Base-by-base conservation (phyloP, 2,113 vertebrate genomes). In the Zapus hudsonius region DNA sequence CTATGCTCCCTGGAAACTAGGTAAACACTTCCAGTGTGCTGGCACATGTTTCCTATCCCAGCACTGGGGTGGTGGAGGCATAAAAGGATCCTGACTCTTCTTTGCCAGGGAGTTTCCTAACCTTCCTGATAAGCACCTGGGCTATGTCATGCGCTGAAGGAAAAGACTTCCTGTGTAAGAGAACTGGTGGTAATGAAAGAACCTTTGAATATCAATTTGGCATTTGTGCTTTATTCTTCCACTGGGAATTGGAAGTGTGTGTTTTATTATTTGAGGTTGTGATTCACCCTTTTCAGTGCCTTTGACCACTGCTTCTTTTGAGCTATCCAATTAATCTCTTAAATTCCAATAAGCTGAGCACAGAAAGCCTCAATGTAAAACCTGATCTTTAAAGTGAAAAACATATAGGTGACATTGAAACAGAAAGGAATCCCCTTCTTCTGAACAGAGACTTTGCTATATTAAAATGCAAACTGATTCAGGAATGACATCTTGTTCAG, bases 151-250 rank as follows among this genome's bases (percentile, higher is more conserved):
- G 38, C 89, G 75, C 25, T 8, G 22, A 70, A 27, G 31, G 1
- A 73, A 44, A 52, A 47, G 8, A 10, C 90, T 15, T 57, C 36
- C 2, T 69, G 5, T 83, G 20, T 33, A 61, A 76, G 23, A 40
- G 85, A 92, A 86, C 66, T 9, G 11, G 29, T 29, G 20, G 19
- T 66, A 40, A 63, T 31, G 8, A 22, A 16, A 83, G 42, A 87
- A 75, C 3, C 23, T 87, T 86, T 22, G 76, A 95, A 89, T 59
- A 42, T 2, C 20, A 67, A 59, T 81, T 82, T 85, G 63, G 20
- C 89, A 74, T 94, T 93, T 91, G 36, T 75, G 72, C 95, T 87
- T 96, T 94, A 85, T 90, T 91, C 61, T 87, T 40, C 52, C 13
- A 47, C 33, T 66, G 9, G 70, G 87, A 55, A n/a, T 67, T 90